Conservation (phyloP, 2,113 vertebrate species). For the Brevimyrus niger region DNA sequence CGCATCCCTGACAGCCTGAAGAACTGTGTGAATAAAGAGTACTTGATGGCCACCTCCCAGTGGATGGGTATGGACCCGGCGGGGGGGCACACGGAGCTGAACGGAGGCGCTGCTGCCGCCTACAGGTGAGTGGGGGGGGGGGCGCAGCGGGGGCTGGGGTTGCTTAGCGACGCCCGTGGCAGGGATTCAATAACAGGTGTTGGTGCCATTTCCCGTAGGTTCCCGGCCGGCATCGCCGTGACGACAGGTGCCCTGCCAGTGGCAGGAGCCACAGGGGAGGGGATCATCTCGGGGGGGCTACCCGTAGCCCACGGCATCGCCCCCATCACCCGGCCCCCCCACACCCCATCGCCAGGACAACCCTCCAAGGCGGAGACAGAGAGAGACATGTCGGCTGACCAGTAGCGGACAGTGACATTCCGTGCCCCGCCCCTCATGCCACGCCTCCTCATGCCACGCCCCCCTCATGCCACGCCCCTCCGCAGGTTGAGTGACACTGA, state of each 20-base stretch:
- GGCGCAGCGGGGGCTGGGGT: background rate
- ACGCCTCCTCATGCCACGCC: background rate
- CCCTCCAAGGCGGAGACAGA: constrained; percentile 64
- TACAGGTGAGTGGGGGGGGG: constrained; percentile 51
- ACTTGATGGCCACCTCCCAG: constrained; percentile 62
- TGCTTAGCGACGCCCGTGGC: background rate
- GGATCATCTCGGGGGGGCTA: constrained; percentile 52
- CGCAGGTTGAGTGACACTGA: constrained; percentile 3
- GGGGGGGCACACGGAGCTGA: constrained; percentile 60
- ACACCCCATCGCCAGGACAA: constrained; percentile 65
- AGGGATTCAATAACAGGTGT: background rate
- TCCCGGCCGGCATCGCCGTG: background rate
- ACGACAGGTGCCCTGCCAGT: constrained; percentile 57
- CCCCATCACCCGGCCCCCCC: constrained; percentile 53
- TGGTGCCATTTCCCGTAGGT: background rate
- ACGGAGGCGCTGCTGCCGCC: constrained; percentile 43
- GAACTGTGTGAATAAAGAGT: constrained; percentile 72
- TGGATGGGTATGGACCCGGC: constrained; percentile 61
- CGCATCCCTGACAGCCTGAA: constrained; percentile 63
- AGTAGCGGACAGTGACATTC: constrained; percentile 48
- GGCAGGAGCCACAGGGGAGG: constrained; percentile 54
- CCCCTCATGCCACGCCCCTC: background rate
- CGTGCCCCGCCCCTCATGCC: constrained; percentile 17
- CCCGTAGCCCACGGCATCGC: constrained; percentile 46
- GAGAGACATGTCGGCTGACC: constrained; percentile 66